Conservation (phyloP, 2,797 vertebrate species). For the Orestias chungarensis region DNA sequence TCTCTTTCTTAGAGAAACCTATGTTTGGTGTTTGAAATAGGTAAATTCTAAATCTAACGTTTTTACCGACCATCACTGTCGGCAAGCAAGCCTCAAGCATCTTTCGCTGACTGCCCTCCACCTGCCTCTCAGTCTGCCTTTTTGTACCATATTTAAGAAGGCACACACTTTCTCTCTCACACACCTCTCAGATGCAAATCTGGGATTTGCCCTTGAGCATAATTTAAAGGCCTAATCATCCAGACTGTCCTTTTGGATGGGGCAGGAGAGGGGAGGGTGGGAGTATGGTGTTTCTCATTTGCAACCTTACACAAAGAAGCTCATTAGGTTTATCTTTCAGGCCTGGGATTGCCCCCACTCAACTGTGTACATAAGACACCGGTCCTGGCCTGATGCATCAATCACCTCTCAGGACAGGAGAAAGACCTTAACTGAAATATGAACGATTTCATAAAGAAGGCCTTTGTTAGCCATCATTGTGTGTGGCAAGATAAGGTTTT, state of each 20-base stretch:
- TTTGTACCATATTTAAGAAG: slow-evolving; percentile 40
- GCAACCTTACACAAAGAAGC: slow-evolving; percentile 97
- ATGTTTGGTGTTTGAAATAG: slow-evolving; percentile 64
- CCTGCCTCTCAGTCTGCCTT: slow-evolving; percentile 83
- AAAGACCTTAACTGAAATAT: slow-evolving; percentile 72
- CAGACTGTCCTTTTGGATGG: slow-evolving; percentile 79
- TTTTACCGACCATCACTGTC: slow-evolving; percentile 57
- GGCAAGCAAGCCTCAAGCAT: slow-evolving; percentile 70
- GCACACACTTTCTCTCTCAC: slow-evolving; percentile 16
- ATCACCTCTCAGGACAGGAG: slow-evolving; percentile 76
- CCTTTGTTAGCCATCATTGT: slow-evolving; percentile 68
- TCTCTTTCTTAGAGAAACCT: slow-evolving; percentile 45
- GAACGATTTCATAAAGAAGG: slow-evolving; percentile 71
- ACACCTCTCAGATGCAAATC: slow-evolving; percentile 93
- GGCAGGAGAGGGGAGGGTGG: slow-evolving; percentile 79
- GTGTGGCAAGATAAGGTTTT: slow-evolving; percentile 63
- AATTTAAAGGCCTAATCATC: slow-evolving; percentile 99
- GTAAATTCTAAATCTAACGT: slow-evolving; percentile 52
- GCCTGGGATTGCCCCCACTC: slow-evolving; percentile 87
- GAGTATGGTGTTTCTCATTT: slow-evolving; percentile 93
- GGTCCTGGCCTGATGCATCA: slow-evolving; percentile 68
- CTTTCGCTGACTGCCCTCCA: slow-evolving; percentile 71
- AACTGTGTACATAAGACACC: slow-evolving; percentile 87
- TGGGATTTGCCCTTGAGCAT: slow-evolving; percentile 99
- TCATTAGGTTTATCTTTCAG: slow-evolving; percentile 97